A percentile compares a stretch with the other conserved stretches of the same genome.
Evolutionary conservation across 2,113 vertebrate species (phyloP).

Genomic region (Neoarius graeffei): DNA sequence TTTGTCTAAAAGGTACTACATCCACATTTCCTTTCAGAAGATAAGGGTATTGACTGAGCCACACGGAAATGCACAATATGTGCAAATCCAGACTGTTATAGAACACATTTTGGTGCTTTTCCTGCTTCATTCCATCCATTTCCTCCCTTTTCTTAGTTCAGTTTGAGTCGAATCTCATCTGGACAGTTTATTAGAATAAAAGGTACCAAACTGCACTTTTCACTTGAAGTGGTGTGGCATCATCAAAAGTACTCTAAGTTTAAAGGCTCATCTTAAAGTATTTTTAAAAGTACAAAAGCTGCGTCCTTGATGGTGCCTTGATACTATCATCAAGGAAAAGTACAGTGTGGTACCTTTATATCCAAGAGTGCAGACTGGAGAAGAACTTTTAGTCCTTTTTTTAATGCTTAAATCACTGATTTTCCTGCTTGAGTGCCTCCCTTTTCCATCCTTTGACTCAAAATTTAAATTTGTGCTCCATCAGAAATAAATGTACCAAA

Average conservation of each 20-base stretch:
- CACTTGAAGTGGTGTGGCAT: too few relatives aligned
- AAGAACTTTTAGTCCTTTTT: not conserved
- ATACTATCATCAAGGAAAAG: not conserved
- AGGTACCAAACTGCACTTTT: not conserved
- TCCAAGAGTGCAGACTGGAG: not conserved
- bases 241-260: not conserved
- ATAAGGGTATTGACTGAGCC: not conserved
- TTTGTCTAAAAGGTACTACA: not conserved
- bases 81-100: not conserved
- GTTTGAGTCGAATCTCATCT: not conserved
- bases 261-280: not conserved
- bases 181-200: not conserved
- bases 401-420: not conserved
- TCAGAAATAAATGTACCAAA: not conserved
- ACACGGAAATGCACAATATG: not conserved
- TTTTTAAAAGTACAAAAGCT: not conserved
- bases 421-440: not conserved
- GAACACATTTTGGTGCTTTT: not conserved
- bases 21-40: not conserved
- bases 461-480: not conserved
- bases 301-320: not conserved
- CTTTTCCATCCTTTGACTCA: not conserved
- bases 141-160: not conserved
- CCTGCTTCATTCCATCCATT: not conserved
- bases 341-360: not conserved